Conservation (phyloP, 2,113 vertebrate species). For the Shinisaurus crocodilurus region DNA sequence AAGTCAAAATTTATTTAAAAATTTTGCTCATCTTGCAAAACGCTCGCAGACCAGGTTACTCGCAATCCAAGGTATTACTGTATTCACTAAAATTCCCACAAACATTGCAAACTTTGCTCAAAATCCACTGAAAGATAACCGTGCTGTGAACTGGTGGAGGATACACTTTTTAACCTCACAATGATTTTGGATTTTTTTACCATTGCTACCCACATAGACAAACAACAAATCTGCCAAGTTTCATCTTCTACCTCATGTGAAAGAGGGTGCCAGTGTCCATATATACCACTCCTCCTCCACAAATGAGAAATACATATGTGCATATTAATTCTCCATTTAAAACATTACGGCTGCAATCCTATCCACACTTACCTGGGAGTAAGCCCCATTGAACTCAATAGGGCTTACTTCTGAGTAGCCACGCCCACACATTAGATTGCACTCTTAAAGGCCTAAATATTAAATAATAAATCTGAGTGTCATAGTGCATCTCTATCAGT, state of each 20-base stretch:
- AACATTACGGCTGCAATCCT: not conserved
- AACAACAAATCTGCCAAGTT: not conserved
- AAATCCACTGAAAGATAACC: not conserved
- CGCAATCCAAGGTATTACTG: no score
- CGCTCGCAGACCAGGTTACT: no score
- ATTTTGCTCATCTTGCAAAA: no score
- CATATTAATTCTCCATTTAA: not conserved
- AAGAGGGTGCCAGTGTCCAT: not conserved
- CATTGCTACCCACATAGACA: not conserved
- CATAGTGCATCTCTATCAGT: conserved; percentile 44
- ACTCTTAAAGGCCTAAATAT: not conserved
- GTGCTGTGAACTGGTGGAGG: not conserved
- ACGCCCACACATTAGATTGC: no score
- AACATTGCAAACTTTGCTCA: not conserved
- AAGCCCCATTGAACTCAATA: no score
- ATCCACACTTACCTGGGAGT: no score
- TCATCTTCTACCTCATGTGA: no score
- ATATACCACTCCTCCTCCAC: not conserved
- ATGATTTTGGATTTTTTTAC: not conserved
- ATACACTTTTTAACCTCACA: not conserved
- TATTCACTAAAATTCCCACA: not conserved
- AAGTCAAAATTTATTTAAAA: no score
- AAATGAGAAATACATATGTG: not conserved
- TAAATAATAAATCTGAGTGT: not conserved
- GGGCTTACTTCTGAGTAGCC: no score